phyloP scores from a whole-genome alignment of 2,888 invertebrate species.

The Acanthacorydalis orientalis region DNA sequence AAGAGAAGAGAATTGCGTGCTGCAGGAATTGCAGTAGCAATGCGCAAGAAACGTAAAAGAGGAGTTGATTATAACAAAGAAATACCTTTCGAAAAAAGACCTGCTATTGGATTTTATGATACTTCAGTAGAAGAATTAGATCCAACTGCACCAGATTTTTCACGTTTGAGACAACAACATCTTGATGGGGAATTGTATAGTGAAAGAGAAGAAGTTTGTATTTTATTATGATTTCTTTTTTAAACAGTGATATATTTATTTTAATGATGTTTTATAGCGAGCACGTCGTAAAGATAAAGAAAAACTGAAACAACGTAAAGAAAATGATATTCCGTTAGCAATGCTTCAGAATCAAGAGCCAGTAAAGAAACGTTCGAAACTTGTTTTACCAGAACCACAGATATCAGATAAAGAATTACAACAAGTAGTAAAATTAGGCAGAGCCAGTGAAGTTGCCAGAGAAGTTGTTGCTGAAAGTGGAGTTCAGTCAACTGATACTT shows the following conservation, averaged over 20 bases:
- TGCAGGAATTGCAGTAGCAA: constrained; percentile 67
- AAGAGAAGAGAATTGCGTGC: constrained; percentile 95
- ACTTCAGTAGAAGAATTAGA: constrained; percentile 79
- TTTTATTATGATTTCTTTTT: not conserved
- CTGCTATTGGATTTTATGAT: constrained; percentile 88
- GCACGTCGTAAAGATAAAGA: constrained; percentile 91
- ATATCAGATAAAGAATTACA: constrained; percentile 86
- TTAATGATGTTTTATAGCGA: constrained; percentile 31
- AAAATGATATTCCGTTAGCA: constrained; percentile 85
- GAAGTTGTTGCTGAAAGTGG: constrained; percentile 70
- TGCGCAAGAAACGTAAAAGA: constrained; percentile 54
- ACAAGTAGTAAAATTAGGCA: constrained; percentile 83
- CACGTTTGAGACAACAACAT: constrained; percentile 77
- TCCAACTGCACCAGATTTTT: constrained; percentile 79
- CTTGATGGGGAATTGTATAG: constrained; percentile 81
- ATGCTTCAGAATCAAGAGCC: constrained; percentile 81
- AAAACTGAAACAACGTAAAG: constrained; percentile 87
- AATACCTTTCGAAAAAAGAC: constrained; percentile 92
- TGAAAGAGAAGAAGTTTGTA: constrained; percentile 70
- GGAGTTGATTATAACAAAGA: constrained; percentile 96
- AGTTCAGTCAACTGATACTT: constrained; percentile 61
- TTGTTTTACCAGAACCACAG: constrained; percentile 92
- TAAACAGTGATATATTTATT: constrained; percentile 1
- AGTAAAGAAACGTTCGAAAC: constrained; percentile 79
- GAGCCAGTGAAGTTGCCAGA: constrained; percentile 78